Conservation (phyloP, 2,113 vertebrate species). For the Labeo rohita region DNA sequence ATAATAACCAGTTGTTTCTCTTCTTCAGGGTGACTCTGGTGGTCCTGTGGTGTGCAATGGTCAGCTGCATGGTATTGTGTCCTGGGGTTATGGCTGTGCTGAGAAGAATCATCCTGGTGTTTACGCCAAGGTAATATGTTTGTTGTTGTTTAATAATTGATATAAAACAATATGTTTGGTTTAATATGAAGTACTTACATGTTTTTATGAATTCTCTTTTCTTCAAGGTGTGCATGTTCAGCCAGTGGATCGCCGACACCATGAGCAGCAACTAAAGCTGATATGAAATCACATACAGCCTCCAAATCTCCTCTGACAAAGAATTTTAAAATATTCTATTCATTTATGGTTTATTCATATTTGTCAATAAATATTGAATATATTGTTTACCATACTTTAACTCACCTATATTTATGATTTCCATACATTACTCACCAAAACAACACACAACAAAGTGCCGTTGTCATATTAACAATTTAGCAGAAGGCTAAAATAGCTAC, state of each 20-base stretch:
- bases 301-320: background rate
- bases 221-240: slow-evolving; percentile 69
- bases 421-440: too few relatives aligned
- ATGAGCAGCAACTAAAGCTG: slow-evolving; percentile 65
- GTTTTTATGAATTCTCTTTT: background rate
- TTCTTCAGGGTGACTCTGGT: slow-evolving; percentile 80
- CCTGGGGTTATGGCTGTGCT: slow-evolving; percentile 70
- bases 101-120: slow-evolving; percentile 72
- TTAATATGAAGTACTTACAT: background rate
- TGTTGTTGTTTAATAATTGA: background rate
- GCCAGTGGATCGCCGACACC: slow-evolving; percentile 65
- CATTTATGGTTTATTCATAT: too few relatives aligned
- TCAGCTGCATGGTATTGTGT: slow-evolving; percentile 66
- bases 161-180: background rate
- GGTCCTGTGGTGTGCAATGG: slow-evolving; percentile 80
- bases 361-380: too few relatives aligned
- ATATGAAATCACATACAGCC: background rate
- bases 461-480: too few relatives aligned
- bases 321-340: too few relatives aligned
- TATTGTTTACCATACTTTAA: too few relatives aligned
- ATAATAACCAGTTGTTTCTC: background rate
- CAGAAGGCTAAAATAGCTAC: too few relatives aligned
- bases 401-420: too few relatives aligned
- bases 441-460: too few relatives aligned
- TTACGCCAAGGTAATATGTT: slow-evolving; percentile 75